Conservation (phyloP, 2,888 invertebrate genomes). For the Hydrotaea diabolus region DNA sequence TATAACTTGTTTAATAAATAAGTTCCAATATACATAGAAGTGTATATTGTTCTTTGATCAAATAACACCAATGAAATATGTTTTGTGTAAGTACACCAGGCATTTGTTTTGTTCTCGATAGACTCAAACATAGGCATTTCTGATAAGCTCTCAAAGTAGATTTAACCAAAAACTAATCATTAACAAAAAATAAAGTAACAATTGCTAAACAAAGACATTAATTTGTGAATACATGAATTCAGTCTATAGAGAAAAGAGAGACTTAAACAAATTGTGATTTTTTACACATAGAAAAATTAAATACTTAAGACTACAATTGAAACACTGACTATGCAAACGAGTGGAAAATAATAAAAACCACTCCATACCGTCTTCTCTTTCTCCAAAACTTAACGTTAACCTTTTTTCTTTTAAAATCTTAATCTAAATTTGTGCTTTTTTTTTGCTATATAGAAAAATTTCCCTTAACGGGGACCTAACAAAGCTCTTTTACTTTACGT, state of each 20-base stretch:
- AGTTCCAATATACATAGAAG: slow-evolving; percentile 32
- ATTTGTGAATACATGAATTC: slow-evolving; percentile 22
- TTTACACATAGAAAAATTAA: background rate
- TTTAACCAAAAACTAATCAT: background rate
- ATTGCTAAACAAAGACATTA: background rate
- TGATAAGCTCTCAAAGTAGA: slow-evolving; percentile 3
- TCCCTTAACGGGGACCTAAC: background rate
- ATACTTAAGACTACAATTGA: slow-evolving; percentile 13
- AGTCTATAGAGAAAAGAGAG: slow-evolving; percentile 29
- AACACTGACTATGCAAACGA: background rate
- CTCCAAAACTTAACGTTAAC: no score
- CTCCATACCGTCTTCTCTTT: background rate
- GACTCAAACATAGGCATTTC: slow-evolving; percentile 9
- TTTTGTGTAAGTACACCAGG: slow-evolving; percentile 28
- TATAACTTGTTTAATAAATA: slow-evolving; percentile 40
- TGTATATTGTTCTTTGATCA: slow-evolving; percentile 42
- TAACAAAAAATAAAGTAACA: background rate
- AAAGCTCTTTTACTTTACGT: background rate
- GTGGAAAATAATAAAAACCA: slow-evolving; percentile 12
- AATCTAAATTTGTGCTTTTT: slow-evolving; percentile 27
- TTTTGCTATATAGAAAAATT: background rate
- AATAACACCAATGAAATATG: slow-evolving; percentile 57
- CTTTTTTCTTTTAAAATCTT: slow-evolving; percentile 9
- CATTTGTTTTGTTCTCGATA: slow-evolving; percentile 6
- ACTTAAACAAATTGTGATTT: background rate